Conservation (phyloP, 2,888 invertebrate genomes). For the Hipparchia semele region DNA sequence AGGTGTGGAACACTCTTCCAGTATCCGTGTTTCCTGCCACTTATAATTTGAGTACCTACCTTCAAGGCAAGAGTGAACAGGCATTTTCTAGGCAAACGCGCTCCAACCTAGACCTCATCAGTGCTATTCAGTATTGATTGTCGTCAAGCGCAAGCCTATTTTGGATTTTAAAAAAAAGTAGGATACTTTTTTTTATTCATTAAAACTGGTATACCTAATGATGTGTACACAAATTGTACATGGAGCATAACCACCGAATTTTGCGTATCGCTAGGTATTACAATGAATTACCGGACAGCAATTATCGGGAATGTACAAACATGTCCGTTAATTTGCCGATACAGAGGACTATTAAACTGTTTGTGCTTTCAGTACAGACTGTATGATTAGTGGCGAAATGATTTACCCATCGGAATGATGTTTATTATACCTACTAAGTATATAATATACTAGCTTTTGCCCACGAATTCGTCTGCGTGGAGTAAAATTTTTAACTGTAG, state of each 20-base stretch:
- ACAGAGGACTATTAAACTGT: constrained; percentile 14
- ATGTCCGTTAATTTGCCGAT: constrained; percentile 14
- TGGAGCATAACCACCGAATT: background rate
- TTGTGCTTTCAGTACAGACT: constrained; percentile 10
- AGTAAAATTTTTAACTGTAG: too few species aligned
- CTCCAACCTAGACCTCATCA: too few species aligned
- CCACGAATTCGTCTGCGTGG: too few species aligned
- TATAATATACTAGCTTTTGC: background rate
- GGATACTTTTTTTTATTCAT: too few species aligned
- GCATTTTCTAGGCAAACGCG: too few species aligned
- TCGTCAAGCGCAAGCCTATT: too few species aligned
- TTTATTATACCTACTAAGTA: background rate
- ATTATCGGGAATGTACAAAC: constrained; percentile 9
- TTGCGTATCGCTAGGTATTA: background rate
- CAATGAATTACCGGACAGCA: constrained; percentile 2
- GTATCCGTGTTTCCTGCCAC: too few species aligned
- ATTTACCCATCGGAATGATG: background rate
- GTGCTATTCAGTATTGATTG: too few species aligned
- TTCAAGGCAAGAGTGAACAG: too few species aligned
- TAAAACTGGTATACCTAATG: background rate
- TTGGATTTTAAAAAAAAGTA: too few species aligned
- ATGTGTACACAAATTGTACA: background rate
- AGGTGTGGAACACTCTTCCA: too few species aligned
- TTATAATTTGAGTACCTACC: too few species aligned
- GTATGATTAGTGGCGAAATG: constrained; percentile 12